Evolutionary conservation across 2,888 invertebrate species (phyloP), one percentile per base, ranked within the genome.

Genomic region (Euplagia quadripunctaria): DNA sequence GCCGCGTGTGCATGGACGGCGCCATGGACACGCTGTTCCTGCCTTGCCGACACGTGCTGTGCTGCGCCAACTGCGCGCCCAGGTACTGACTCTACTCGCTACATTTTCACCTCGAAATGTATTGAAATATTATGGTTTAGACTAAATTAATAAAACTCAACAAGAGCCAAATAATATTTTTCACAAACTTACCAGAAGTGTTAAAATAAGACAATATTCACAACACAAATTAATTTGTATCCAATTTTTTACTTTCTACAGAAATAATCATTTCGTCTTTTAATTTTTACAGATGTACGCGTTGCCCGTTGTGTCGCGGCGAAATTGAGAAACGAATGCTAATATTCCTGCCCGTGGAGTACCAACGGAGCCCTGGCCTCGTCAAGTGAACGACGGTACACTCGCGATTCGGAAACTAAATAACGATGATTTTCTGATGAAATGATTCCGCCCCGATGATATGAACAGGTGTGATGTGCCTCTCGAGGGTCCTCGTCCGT

Each of bases 41-140:
- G 94, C 98, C 98, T 3, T 99, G 99, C 90, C 97, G 98, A n/a
- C 99, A 99, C 92, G 97, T 98, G 70, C 97, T 98, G 69, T 98
- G 98, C 86, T 98, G 98, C 93, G 94, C 96, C 61, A 95, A 96
- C 42, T 99, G 99, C 90, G 98, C 98, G 4, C 96, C 96, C 4
- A 96, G 97, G 96, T 97, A 83, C n/a, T 42, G 41, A 75, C 64
- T 2, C 43, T 4, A 46, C 43, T 9, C 9, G 6, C 6, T 46
- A 46, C 9, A 46, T 1, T 6, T 46, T 31, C 31, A 2, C 31
- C 1, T 31, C 31, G 31, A 31, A 31, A 31, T 2, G 31, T 31
- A 31, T 31, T 31, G n/a, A n/a, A n/a, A n/a, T n/a, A n/a, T 46
- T 46, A 6, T 3, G 1, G 9, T 46, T 46, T 46, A 46, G 43